Conservation (phyloP, 37 sponge, comb jelly and placozoan genomes). For the Petrosia ficiformis region DNA sequence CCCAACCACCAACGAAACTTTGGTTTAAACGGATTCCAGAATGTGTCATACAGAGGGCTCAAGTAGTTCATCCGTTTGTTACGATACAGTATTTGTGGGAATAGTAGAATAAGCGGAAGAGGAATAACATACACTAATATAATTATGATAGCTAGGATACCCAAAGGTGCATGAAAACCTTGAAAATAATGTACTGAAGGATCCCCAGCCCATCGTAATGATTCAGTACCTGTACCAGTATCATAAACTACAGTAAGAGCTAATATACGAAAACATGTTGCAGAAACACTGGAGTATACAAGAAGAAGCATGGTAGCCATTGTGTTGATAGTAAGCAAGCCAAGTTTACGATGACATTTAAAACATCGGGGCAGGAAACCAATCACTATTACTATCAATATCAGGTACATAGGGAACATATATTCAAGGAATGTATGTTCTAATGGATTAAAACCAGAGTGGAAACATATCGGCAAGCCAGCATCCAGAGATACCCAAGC, state of each 20-base stretch:
- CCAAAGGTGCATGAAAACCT: constrained; percentile 22
- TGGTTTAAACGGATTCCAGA: constrained; percentile 51
- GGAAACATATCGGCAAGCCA: constrained; percentile 45
- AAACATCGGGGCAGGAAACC: no score
- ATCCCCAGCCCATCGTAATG: constrained; percentile 18
- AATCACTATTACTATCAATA: no score
- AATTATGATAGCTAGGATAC: constrained; percentile 18
- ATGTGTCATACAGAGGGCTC: constrained; percentile 46
- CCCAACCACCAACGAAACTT: constrained; percentile 54
- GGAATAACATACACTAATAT: constrained; percentile 21
- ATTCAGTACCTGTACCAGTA: neutral
- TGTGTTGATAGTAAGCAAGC: constrained; percentile 21
- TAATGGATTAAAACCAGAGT: constrained; percentile 30
- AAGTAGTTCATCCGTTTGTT: neutral
- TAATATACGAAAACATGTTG: constrained; percentile 21
- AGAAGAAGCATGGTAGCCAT: constrained; percentile 45
- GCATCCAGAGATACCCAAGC: constrained; percentile 18
- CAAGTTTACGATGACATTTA: neutral
- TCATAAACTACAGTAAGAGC: neutral
- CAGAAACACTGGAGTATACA: constrained; percentile 26
- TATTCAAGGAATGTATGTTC: constrained; percentile 2
- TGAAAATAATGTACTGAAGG: constrained; percentile 26
- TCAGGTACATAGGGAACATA: constrained; percentile 54
- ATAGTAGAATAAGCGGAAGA: constrained; percentile 23
- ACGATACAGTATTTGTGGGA: constrained; percentile 7